These are phyloP conservation scores for Synanthedon tipuliformis DNA, from an alignment of 2,888 invertebrate genomes.

Conservation along the genomic window DNA sequence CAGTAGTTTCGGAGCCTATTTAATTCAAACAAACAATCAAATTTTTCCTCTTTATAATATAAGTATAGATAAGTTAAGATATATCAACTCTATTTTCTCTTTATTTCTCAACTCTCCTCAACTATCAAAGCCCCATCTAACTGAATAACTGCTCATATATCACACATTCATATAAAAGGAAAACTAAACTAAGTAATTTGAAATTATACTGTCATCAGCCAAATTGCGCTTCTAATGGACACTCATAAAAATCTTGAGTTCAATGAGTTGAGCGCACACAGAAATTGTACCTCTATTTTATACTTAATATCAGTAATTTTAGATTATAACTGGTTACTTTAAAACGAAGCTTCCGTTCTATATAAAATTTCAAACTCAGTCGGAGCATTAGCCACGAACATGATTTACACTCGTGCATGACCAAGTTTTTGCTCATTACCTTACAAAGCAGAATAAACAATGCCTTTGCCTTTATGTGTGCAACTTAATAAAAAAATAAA, in stretches of 20 bases:
- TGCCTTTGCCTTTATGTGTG: slow-evolving; percentile 6
- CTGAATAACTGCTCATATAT: no score
- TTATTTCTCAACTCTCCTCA: no score
- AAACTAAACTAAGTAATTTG: no score
- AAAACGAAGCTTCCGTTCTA: background rate
- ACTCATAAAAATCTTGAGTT: background rate
- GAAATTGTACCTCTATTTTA: background rate
- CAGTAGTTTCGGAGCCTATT: no score
- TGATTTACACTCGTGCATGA: slow-evolving; percentile 8
- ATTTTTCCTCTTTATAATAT: no score
- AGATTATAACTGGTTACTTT: background rate
- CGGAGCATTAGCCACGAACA: background rate
- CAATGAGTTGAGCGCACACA: background rate
- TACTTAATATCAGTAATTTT: background rate
- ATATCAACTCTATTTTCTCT: no score
- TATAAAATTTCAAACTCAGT: slow-evolving; percentile 1
- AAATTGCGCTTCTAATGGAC: background rate
- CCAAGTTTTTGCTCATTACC: slow-evolving; percentile 33
- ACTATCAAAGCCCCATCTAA: no score
- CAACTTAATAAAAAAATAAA: slow-evolving; percentile 25
- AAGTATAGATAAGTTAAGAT: no score
- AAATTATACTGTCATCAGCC: no score
- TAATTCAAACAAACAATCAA: no score
- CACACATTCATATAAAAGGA: no score
- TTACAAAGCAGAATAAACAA: slow-evolving; percentile 18